Percentiles rank a stretch among this genome's conserved stretches.
These are phyloP conservation scores for Leptosomus discolor DNA, from an alignment of 2,113 vertebrate genomes.

Conservation along the genomic window DNA sequence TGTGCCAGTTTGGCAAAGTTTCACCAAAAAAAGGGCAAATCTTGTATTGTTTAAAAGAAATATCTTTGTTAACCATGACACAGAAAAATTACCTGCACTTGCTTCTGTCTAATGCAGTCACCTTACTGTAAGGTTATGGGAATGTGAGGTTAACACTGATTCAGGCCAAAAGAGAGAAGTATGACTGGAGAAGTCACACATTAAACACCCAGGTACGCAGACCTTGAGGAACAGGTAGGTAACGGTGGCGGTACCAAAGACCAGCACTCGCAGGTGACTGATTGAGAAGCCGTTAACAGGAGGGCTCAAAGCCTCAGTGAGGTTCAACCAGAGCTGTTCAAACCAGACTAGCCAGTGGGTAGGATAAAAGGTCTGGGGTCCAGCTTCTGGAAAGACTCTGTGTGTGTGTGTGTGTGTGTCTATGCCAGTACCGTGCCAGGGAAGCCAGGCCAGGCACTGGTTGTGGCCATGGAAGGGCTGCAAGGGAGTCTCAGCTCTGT, in stretches of 20 bases:
- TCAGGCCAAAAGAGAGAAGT: not conserved
- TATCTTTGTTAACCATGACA: not conserved
- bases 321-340: too few species aligned
- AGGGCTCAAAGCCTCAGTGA: too few species aligned
- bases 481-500: not conserved
- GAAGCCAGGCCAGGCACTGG: not conserved
- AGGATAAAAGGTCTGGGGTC: too few species aligned
- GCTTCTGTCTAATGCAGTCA: not conserved
- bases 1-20: not conserved
- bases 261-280: not conserved
- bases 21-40: not conserved
- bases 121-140: not conserved
- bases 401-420: not conserved
- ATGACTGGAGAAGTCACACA: not conserved
- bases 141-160: not conserved
- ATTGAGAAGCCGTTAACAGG: not conserved
- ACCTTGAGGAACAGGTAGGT: too few species aligned
- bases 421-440: not conserved
- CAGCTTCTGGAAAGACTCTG: too few species aligned
- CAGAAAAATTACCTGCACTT: not conserved
- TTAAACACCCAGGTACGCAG: not conserved
- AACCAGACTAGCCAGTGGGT: too few species aligned
- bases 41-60: not conserved
- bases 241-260: not conserved
- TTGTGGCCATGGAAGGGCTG: not conserved